These are phyloP conservation scores for Camponotus vicinus DNA, from an alignment of 1,140 invertebrate genomes.

Conservation along the genomic window DNA sequence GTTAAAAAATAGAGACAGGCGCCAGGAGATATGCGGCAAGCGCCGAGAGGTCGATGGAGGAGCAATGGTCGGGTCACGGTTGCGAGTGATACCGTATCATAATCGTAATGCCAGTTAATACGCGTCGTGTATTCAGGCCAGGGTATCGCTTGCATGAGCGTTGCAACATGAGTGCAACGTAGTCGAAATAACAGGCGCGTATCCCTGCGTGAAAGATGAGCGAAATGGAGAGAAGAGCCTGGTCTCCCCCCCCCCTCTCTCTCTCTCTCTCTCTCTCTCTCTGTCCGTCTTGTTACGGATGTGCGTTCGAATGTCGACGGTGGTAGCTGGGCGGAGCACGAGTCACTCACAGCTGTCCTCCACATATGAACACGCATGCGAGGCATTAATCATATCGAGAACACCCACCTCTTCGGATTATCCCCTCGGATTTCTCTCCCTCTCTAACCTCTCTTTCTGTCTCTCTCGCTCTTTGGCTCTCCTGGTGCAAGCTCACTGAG, in stretches of 20 bases:
- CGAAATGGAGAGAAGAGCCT: slow-evolving; percentile 10
- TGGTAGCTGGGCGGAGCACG: slow-evolving; percentile 66
- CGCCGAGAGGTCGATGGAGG: neutral
- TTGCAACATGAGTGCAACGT: slow-evolving; percentile 27
- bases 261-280: neutral
- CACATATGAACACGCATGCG: slow-evolving; percentile 74
- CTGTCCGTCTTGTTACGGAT: neutral
- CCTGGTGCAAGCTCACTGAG: slow-evolving; percentile 41
- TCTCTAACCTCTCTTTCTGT: neutral
- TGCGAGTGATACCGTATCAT: slow-evolving; percentile 46
- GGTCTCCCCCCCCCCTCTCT: neutral
- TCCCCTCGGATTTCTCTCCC: neutral
- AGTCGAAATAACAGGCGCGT: slow-evolving; percentile 8
- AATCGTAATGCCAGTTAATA: slow-evolving; percentile 71
- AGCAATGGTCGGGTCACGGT: slow-evolving; percentile 37
- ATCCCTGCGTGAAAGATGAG: slow-evolving; percentile 21
- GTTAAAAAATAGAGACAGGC: slow-evolving; percentile 17
- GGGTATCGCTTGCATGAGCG: slow-evolving; percentile 36
- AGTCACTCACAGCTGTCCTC: slow-evolving; percentile 80
- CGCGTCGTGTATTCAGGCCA: slow-evolving; percentile 56
- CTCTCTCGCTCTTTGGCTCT: slow-evolving; percentile 28
- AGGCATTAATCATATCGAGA: slow-evolving; percentile 81
- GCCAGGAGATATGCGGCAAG: slow-evolving; percentile 5
- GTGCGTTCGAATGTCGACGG: slow-evolving; percentile 61
- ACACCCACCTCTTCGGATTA: slow-evolving; percentile 60